These are phyloP conservation scores for Anniella stebbinsi DNA, from an alignment of 2,797 vertebrate genomes.

Conservation along the genomic window DNA sequence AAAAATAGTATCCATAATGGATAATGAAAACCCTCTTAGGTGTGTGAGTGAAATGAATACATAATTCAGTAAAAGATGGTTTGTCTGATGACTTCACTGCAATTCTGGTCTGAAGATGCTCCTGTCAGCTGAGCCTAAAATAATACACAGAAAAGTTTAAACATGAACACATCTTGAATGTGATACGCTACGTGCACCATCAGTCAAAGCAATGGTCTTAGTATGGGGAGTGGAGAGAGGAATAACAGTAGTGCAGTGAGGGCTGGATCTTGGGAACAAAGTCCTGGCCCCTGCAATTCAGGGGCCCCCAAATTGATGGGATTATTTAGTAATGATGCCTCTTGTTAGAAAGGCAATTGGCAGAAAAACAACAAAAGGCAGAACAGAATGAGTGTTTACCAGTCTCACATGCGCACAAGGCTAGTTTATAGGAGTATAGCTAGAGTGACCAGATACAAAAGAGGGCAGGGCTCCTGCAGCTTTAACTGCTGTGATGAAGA, in stretches of 20 bases:
- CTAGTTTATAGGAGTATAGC: too few species aligned
- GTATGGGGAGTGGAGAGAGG: not conserved
- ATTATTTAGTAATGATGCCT: too few species aligned
- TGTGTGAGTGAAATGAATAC: not conserved
- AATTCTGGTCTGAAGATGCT: not conserved
- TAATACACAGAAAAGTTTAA: not conserved
- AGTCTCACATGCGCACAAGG: too few species aligned
- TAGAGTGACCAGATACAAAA: too few species aligned
- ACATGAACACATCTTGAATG: not conserved
- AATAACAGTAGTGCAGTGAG: not conserved
- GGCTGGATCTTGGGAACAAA: not conserved
- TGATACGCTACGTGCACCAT: not conserved
- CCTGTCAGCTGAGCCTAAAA: not conserved
- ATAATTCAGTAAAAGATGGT: not conserved
- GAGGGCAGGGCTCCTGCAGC: too few species aligned
- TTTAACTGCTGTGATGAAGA: too few species aligned
- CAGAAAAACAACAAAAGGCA: too few species aligned
- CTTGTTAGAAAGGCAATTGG: too few species aligned
- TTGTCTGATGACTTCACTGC: not conserved
- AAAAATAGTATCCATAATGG: not conserved
- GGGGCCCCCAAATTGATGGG: not conserved
- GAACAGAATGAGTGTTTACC: too few species aligned
- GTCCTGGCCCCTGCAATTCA: not conserved
- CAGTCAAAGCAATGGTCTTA: not conserved
- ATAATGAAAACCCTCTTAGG: constrained; percentile 1